Percentiles rank a stretch among this genome's conserved stretches.
phyloP scores from a whole-genome alignment of 2,888 invertebrate species.

The Sarcophaga subvicina region DNA sequence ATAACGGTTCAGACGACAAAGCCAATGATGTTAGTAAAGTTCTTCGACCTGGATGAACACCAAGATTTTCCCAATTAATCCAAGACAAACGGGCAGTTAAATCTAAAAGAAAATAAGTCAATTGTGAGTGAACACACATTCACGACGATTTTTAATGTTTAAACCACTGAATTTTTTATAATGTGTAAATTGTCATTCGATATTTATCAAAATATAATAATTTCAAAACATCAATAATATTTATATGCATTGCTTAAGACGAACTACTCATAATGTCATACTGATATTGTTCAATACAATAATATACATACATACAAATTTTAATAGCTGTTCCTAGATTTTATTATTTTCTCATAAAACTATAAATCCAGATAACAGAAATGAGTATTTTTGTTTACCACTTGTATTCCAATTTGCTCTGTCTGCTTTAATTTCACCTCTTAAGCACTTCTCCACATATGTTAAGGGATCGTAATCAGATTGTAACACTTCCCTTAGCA shows the following conservation, averaged over 20 bases:
- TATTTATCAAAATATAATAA: no score
- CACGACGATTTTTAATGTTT: no score
- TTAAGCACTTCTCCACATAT: slow-evolving; percentile 95
- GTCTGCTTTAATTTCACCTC: slow-evolving; percentile 94
- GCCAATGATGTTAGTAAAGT: slow-evolving; percentile 92
- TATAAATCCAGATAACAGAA: background rate
- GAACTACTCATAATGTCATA: no score
- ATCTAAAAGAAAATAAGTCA: slow-evolving; percentile 85
- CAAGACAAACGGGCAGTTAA: slow-evolving; percentile 97
- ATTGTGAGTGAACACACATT: no score
- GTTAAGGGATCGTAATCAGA: slow-evolving; percentile 95
- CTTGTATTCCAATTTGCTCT: slow-evolving; percentile 98
- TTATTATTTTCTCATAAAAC: no score
- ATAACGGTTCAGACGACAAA: slow-evolving; percentile 87
- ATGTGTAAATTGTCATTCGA: no score
- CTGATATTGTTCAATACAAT: no score
- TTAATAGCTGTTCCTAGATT: no score
- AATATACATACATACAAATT: no score
- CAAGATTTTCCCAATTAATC: slow-evolving; percentile 99
- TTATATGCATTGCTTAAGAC: no score
- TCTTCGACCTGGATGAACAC: slow-evolving; percentile 94
- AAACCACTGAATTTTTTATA: no score
- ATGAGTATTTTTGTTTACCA: slow-evolving; percentile 83
- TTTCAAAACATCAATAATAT: no score
- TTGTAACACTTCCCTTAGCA: slow-evolving; percentile 93